Conservation (phyloP, 2,888 invertebrate genomes). For the Acanthosepion esculentum region DNA sequence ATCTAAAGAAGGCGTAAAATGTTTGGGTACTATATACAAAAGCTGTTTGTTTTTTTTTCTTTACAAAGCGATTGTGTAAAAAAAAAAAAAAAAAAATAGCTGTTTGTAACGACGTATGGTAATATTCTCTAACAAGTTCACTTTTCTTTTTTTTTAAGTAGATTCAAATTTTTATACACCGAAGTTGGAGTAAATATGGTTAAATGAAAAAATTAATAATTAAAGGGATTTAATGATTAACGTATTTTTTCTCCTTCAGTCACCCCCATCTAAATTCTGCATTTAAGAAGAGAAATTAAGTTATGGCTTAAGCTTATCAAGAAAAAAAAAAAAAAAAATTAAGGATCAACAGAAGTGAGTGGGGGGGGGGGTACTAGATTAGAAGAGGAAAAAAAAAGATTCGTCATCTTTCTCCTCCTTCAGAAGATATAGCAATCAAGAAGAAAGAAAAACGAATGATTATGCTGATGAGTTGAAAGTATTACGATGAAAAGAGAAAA, state of each 20-base stretch:
- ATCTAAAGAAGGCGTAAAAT: too few relatives aligned
- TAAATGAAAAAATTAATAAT: too few relatives aligned
- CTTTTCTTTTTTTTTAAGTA: background rate
- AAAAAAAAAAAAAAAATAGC: background rate
- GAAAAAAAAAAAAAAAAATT: too few relatives aligned
- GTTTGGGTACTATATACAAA: too few relatives aligned
- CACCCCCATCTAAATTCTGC: too few relatives aligned
- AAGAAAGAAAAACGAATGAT: background rate
- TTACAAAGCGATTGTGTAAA: background rate
- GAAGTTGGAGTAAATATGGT: background rate
- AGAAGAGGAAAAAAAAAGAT: too few relatives aligned
- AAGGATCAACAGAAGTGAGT: background rate
- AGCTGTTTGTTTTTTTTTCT: too few relatives aligned
- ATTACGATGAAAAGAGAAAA: background rate
- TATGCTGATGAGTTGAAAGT: slow-evolving; percentile 17
- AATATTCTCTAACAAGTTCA: background rate
- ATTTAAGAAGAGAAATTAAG: too few relatives aligned
- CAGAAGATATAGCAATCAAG: background rate
- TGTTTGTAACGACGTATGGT: background rate
- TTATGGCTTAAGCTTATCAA: too few relatives aligned
- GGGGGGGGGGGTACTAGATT: too few relatives aligned
- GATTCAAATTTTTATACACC: background rate
- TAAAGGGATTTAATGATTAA: too few relatives aligned
- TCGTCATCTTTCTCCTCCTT: background rate
- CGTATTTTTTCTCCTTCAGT: too few relatives aligned